Evolutionary conservation across 2,113 vertebrate genomes (phyloP).

Genomic region (Variabilichromis moorii): DNA sequence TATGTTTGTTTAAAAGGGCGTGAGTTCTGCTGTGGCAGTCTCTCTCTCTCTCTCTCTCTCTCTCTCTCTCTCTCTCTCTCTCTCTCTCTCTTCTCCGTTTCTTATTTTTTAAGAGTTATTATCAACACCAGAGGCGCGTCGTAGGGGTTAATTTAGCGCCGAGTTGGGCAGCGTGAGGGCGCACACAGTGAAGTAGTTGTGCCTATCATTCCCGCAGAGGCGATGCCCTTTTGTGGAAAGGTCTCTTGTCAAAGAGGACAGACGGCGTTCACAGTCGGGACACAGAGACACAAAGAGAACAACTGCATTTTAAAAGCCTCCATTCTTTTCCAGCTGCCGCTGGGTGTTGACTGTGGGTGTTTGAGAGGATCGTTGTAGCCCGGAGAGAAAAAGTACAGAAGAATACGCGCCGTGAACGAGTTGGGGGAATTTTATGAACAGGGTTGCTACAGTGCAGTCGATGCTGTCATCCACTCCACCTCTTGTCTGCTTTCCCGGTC

Average conservation of each 20-base stretch:
- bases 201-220: conserved; percentile 58
- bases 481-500: background rate
- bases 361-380: conserved; percentile 56
- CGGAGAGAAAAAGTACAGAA: conserved; percentile 32
- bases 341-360: conserved; percentile 59
- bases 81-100: background rate
- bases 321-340: conserved; percentile 47
- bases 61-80: background rate
- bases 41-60: background rate
- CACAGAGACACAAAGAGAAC: conserved; percentile 58
- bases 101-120: conserved; percentile 9
- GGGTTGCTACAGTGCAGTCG: conserved; percentile 16
- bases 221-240: conserved; percentile 70
- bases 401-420: conserved; percentile 31
- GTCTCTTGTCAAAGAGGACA: conserved; percentile 61
- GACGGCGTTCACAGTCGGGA: conserved; percentile 58
- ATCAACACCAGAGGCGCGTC: conserved; percentile 26
- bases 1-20: conserved; percentile 52
- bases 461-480: conserved; percentile 29
- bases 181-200: conserved; percentile 58
- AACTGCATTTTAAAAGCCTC: conserved; percentile 50
- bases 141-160: conserved; percentile 57
- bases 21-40: conserved; percentile 4
- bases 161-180: conserved; percentile 7
- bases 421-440: conserved; percentile 6